Base-by-base conservation (phyloP, 2,113 vertebrate genomes). In the Lophochroa leadbeateri region DNA sequence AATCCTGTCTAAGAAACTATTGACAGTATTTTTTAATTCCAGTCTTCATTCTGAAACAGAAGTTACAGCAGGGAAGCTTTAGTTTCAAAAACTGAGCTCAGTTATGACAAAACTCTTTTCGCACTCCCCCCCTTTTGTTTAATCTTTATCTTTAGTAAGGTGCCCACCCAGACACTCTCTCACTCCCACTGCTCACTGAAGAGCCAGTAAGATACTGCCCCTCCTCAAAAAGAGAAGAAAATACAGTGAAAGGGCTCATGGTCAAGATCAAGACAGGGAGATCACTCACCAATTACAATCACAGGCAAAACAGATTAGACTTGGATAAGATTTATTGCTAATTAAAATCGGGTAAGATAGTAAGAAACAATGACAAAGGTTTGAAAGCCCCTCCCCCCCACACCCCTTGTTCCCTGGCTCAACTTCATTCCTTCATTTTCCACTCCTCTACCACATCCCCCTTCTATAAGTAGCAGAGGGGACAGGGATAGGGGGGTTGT, bases 401-500 rank as follows among this genome's bases (percentile, higher is more conserved):
- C 2, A 5, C 3, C 13, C 2, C 9, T 49, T 43, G 8, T 37
- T 75, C 35, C 20, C 27, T 44, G 15, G 18, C 33, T 50, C 23
- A 70, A 21, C 18, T 63, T 92, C 41, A 75, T 3, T 67, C 33
- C 58, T 60, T 25, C n/a, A 53, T 11, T 41, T 53, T 14, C 15
- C 53, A 67, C 7, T 18, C 19, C 10, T 23, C 52, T 31, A 53
- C 11, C 13, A 41, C 28, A 8, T 47, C 11, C 43, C 7, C 9
- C 9, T 16, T 29, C 11, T 15, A 10, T 0, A 3, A 43, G 31
- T 0, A 0, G 13, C 3, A 52, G n/a, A 5, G 9, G 5, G 13
- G 33, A 39, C 10, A 8, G n/a, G 19, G 23, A 50, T 72, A 10
- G 7, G 7, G 33, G 5, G 17, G 9, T 5, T 21, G 14, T 15